phyloP scores from a whole-genome alignment of 92 coral and sea anemone species.

The Blastomussa wellsi region DNA sequence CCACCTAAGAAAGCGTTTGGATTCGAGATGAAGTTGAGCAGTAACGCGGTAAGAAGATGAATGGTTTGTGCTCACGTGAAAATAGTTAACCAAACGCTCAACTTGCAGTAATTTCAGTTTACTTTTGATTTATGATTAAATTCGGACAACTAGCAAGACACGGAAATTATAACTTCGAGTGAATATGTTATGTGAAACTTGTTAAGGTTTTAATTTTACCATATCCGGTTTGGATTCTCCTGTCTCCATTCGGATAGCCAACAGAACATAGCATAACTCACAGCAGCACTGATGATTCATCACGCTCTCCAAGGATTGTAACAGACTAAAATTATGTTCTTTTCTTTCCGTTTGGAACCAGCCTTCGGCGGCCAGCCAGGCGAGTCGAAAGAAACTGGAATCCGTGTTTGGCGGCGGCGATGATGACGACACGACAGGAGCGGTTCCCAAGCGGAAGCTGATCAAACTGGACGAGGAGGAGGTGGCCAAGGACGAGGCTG shows the following conservation, averaged over 20 bases:
- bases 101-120: too few relatives aligned
- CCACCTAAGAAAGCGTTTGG: conserved; percentile 92
- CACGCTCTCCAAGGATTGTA: neutral
- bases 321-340: neutral
- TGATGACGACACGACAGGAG: conserved; percentile 67
- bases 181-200: too few relatives aligned
- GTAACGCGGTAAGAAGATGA: conserved; percentile 67
- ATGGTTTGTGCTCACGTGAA: neutral
- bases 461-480: conserved; percentile 93
- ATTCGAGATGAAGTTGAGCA: conserved; percentile 92
- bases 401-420: conserved; percentile 87
- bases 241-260: too few relatives aligned
- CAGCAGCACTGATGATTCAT: neutral
- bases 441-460: conserved; percentile 74
- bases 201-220: too few relatives aligned
- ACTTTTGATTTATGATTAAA: neutral
- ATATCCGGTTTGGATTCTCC: too few relatives aligned
- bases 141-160: too few relatives aligned
- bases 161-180: too few relatives aligned
- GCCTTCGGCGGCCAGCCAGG: conserved; percentile 71
- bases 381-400: conserved; percentile 86
- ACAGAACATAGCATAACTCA: too few relatives aligned
- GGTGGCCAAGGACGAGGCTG: conserved; percentile 74
- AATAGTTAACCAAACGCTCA: neutral
- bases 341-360: conserved; percentile 7